These are phyloP conservation scores for Torymus aiolomorphi DNA, from an alignment of 2,888 invertebrate genomes.

Conservation along the genomic window DNA sequence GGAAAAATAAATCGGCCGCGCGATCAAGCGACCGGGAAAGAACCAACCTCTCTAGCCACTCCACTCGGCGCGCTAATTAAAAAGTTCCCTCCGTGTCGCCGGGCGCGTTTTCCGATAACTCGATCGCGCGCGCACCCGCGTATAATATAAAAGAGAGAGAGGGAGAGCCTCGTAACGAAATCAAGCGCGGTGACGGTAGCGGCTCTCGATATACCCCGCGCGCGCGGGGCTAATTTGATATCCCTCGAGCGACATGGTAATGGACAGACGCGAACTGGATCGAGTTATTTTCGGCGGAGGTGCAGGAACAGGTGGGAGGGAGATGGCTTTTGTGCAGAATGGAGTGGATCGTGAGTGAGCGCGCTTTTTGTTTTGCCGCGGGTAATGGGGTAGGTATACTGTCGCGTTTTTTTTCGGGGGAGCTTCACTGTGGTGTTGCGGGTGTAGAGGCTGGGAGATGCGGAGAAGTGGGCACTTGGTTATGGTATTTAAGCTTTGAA, in stretches of 20 bases:
- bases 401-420: too few species aligned
- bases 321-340: too few species aligned
- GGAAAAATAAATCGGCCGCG: too few species aligned
- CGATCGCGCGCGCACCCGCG: not conserved
- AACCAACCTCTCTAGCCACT: not conserved
- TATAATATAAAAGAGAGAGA: not conserved
- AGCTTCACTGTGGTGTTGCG: too few species aligned
- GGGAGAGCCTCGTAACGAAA: not conserved
- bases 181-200: not conserved
- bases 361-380: too few species aligned
- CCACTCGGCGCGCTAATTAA: constrained; percentile 17
- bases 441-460: too few species aligned
- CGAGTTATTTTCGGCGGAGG: constrained; percentile 19
- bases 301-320: not conserved
- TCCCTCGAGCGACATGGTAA: not conserved
- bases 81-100: not conserved
- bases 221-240: too few species aligned
- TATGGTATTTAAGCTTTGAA: too few species aligned
- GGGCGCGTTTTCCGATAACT: constrained; percentile 28
- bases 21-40: not conserved
- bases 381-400: too few species aligned
- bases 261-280: not conserved
- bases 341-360: too few species aligned
- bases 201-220: too few species aligned
- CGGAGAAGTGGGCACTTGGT: too few species aligned